Base-by-base conservation (phyloP, 2,797 vertebrate genomes). In the Bovichtus variegatus region DNA sequence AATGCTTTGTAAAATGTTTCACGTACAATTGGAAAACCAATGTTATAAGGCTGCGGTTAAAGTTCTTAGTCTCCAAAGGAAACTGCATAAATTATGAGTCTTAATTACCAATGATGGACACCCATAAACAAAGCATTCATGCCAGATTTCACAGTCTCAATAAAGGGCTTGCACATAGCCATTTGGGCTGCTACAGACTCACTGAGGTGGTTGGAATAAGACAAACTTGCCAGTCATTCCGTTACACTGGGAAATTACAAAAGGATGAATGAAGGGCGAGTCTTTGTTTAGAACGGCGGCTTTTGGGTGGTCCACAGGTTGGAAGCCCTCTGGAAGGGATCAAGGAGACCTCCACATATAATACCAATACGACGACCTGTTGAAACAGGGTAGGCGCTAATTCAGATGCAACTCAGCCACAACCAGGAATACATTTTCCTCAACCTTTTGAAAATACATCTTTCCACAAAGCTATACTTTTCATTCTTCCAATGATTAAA, bases 291-390 rank as follows among this genome's bases (percentile, higher is more conserved):
- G 85, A 82, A 82, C 72, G 79, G 83, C 83, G 86, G 90, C 85
- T 90, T 92, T 92, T 93, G 92, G 91, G 92, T 93, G 92, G 92
- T 93, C 92, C 82, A 21, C 85, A 89, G 86, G 87, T 92, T 89
- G 89, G 88, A 91, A 91, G 90, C 90, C 91, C 91, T 91, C 90
- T 91, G 89, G 92, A 91, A 86, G 86, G 88, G 90, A 91, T 91
- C 87, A 92, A 57, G 84, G 75, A 84, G 88, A 91, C 88, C 90
- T 88, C 88, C 87, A 80, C 76, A 57, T 87, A 69, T 86, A 91
- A 90, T 80, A 88, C 82, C 69, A 82, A 76, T 82, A 76, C 57
- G 74, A 44, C 60, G 72, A 87, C 89, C 84, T 90, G 83, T 90
- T 82, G 80, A 80, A 91, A 90, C 89, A 93, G 74, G 82, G 88